phyloP scores from a whole-genome alignment of 1,140 invertebrate genomes.

The Globodera rostochiensis region DNA sequence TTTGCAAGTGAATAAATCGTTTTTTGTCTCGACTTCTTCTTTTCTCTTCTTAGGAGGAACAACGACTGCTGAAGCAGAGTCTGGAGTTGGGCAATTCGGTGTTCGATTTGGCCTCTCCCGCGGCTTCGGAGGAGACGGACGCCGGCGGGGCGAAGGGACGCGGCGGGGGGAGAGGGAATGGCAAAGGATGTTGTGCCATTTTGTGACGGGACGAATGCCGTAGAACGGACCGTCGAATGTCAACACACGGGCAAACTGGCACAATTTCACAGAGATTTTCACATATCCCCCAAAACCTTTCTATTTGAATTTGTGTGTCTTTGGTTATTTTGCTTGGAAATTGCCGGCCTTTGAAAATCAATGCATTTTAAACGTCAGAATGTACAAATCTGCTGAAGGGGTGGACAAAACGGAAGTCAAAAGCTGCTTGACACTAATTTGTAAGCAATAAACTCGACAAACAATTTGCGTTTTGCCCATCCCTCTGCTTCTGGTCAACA shows the following conservation, averaged over 20 bases:
- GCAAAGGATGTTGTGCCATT: background rate
- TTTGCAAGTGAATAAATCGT: conserved; percentile 2
- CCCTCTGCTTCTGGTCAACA: too few species aligned
- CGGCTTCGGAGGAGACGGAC: background rate
- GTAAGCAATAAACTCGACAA: too few species aligned
- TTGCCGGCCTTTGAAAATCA: background rate
- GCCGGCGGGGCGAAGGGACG: background rate
- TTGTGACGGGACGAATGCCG: background rate
- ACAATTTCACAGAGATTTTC: background rate
- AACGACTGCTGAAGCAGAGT: background rate
- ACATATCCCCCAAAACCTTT: background rate
- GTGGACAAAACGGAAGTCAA: too few species aligned
- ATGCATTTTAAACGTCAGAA: background rate
- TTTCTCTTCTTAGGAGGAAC: background rate
- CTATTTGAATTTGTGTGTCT: background rate
- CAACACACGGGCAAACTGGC: too few species aligned
- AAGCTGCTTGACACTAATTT: too few species aligned
- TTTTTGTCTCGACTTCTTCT: background rate
- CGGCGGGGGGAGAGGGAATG: background rate
- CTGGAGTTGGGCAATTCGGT: background rate
- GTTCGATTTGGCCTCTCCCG: background rate
- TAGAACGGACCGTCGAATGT: background rate
- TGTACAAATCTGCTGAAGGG: background rate
- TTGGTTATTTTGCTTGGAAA: background rate
- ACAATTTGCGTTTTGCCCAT: background rate